A percentile compares a stretch with the other conserved stretches of the same genome.
Conservation (phyloP, 2,888 invertebrate genomes). For the Cotesia congregata region DNA sequence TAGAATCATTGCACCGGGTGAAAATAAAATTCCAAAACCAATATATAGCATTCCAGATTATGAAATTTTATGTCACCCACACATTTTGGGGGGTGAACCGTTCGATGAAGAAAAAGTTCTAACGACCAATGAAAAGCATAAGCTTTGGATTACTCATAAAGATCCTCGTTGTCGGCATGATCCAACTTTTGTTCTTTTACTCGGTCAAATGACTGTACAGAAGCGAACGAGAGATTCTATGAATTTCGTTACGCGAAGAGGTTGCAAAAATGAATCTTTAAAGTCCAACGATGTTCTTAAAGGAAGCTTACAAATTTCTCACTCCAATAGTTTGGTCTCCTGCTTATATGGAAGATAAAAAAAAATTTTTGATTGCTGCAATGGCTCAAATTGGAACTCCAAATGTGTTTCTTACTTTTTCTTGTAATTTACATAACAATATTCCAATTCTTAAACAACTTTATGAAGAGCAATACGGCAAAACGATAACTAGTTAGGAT, state of each 20-base stretch:
- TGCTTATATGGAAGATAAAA: slow-evolving; percentile 18
- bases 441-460: slow-evolving; percentile 9
- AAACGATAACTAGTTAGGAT: neutral
- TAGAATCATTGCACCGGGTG: slow-evolving; percentile 8
- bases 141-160: neutral
- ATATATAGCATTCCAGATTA: slow-evolving; percentile 7
- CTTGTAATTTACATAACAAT: neutral
- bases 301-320: slow-evolving; percentile 18
- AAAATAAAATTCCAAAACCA: slow-evolving; percentile 13
- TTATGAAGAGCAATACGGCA: neutral
- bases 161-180: slow-evolving; percentile 6
- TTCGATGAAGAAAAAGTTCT: neutral
- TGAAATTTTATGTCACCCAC: slow-evolving; percentile 15
- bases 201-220: slow-evolving; percentile 14
- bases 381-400: slow-evolving; percentile 17
- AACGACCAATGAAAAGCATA: neutral
- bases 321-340: slow-evolving; percentile 11
- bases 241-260: slow-evolving; percentile 13
- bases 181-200: slow-evolving; percentile 6
- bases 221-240: slow-evolving; percentile 9
- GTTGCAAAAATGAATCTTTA: slow-evolving; percentile 13
- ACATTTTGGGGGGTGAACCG: neutral
- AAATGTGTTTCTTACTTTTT: neutral
- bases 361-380: slow-evolving; percentile 7
- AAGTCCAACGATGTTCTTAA: neutral